phyloP scores from a whole-genome alignment of 2,888 invertebrate genomes.

The Melanostoma mellinum region DNA sequence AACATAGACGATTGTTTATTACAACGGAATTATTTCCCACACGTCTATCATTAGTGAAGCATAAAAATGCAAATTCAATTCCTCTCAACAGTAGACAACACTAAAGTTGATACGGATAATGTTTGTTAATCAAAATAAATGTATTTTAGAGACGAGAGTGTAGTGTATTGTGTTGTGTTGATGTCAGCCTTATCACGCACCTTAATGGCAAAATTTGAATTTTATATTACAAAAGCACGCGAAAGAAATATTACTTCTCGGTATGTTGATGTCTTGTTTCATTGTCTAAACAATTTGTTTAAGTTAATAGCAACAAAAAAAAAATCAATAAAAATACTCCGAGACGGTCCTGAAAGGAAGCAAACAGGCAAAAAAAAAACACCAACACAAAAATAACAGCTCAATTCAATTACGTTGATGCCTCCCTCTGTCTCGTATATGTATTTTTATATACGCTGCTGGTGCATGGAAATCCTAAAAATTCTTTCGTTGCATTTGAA shows the following conservation, averaged over 20 bases:
- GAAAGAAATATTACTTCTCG: slow-evolving; percentile 55
- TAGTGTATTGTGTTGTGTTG: slow-evolving; percentile 29
- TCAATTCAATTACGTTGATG: slow-evolving; percentile 58
- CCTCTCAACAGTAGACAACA: slow-evolving; percentile 26
- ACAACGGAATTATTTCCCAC: slow-evolving; percentile 26
- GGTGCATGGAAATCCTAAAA: slow-evolving; percentile 34
- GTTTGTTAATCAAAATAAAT: slow-evolving; percentile 61
- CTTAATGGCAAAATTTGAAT: slow-evolving; percentile 27
- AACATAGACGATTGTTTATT: neutral
- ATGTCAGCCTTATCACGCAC: slow-evolving; percentile 53
- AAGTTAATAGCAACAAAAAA: slow-evolving; percentile 35
- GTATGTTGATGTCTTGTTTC: slow-evolving; percentile 52
- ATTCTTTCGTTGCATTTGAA: slow-evolving; percentile 53
- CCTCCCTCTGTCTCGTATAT: slow-evolving; percentile 11
- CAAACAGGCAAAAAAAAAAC: neutral
- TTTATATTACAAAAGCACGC: slow-evolving; percentile 60
- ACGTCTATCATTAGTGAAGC: slow-evolving; percentile 48
- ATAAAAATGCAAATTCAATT: slow-evolving; percentile 54
- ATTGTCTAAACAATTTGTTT: slow-evolving; percentile 48
- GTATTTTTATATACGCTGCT: no score
- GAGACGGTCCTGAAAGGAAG: neutral
- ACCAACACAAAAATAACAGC: slow-evolving; percentile 18
- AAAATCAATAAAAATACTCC: slow-evolving; percentile 41
- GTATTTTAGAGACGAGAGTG: slow-evolving; percentile 31
- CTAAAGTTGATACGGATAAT: neutral